Evolutionary conservation across 2,113 vertebrate species (phyloP), one percentile per base, ranked within the genome.

Genomic region (Camarhynchus parvulus): DNA sequence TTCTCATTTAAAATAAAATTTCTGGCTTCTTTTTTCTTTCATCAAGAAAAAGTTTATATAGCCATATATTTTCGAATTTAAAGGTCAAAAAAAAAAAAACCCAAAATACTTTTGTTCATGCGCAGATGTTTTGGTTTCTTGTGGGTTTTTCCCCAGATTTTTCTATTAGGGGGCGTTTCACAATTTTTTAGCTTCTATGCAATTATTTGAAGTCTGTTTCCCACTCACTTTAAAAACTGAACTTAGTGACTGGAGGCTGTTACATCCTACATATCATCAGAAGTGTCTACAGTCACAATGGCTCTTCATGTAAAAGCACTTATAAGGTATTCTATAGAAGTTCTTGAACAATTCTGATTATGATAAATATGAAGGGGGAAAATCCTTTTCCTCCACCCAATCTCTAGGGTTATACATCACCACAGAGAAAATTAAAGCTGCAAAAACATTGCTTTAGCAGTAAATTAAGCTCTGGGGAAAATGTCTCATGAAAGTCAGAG

Each of bases 1-100:
- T 49, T 91, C 44, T 67, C 5, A 23, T n/a, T 67, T 70, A 13
- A 87, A 74, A 82, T 47, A 53, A 39, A 81, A 47, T 5, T 58
- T 76, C 2, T 23, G 1, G 1, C 1, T 19, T 55, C 33, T 25
- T 1, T 15, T 1, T 15, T 63, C 17, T 49, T 59, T 49, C 4
- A 4, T 49, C 17, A 63, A 41, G 15, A 30, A 42, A 23, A 39
- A 30, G 8, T 42, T 87, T 13, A 75, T 33, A 46, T 8, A 47
- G 3, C 4, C 50, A 12, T 18, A 39, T 39, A 50, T 68, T 1
- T 1, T 33, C 46, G 5, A 74, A 17, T 37, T 74, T 62, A 53
- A 66, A 62, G 15, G 7, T 44, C 1, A 4, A 70, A 33, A 80
- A 47, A 6, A 68, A 15, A 42, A 41, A 12, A 41, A 5, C 12